These are phyloP conservation scores for Amia ocellicauda DNA, from an alignment of 2,113 vertebrate genomes.

Conservation along the genomic window DNA sequence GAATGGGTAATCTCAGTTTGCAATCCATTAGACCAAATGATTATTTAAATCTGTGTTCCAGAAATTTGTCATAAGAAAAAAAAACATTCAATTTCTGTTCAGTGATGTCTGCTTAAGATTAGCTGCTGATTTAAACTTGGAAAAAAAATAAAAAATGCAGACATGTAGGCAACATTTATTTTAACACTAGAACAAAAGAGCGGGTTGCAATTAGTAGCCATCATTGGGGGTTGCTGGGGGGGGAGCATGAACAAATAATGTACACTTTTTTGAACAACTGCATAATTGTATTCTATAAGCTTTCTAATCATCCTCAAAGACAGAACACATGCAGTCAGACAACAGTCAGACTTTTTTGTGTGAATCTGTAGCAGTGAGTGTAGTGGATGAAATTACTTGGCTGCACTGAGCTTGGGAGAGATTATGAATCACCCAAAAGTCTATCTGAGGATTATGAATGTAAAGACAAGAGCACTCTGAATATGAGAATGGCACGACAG, in stretches of 20 bases:
- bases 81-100: too few relatives aligned
- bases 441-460: neutral
- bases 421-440: neutral
- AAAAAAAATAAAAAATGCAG: too few relatives aligned
- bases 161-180: neutral
- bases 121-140: too few relatives aligned
- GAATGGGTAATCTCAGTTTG: too few relatives aligned
- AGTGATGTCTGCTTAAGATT: too few relatives aligned
- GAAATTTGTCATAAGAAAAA: too few relatives aligned
- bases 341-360: too few relatives aligned
- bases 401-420: neutral
- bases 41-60: too few relatives aligned
- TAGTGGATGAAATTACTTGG: neutral
- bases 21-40: too few relatives aligned
- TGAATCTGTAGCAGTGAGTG: too few relatives aligned
- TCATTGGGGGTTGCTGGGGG: too few relatives aligned
- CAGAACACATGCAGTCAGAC: neutral
- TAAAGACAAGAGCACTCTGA: neutral
- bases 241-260: too few relatives aligned
- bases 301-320: neutral
- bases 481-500: neutral
- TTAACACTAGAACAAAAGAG: neutral
- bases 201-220: neutral
- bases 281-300: constrained; percentile 24
- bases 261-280: neutral